Conservation (phyloP, 2,888 invertebrate species). For the Epistrophella euchroma region DNA sequence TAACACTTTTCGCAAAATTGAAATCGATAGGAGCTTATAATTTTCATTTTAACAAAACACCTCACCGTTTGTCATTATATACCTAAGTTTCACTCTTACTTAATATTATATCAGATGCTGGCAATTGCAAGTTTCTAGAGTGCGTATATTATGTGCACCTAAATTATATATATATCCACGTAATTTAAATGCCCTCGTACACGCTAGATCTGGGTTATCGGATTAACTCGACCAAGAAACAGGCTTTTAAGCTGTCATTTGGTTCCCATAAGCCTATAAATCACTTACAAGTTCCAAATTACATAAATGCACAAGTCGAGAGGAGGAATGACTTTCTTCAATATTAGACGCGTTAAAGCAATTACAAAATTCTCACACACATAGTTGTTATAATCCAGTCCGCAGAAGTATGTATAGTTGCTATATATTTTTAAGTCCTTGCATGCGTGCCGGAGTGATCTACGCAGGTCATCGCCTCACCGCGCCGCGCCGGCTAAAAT, state of each 20-base stretch:
- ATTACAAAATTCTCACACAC: slow-evolving; percentile 72
- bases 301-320: slow-evolving; percentile 60
- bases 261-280: slow-evolving; percentile 62
- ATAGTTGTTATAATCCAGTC: slow-evolving; percentile 7
- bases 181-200: slow-evolving; percentile 54
- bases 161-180: background rate
- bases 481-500: too few species aligned
- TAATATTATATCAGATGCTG: background rate
- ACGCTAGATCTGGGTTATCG: slow-evolving; percentile 55
- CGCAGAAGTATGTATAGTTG: background rate
- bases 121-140: background rate
- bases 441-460: slow-evolving; percentile 65
- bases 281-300: slow-evolving; percentile 60
- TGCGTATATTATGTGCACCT: slow-evolving; percentile 17
- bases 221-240: slow-evolving; percentile 50
- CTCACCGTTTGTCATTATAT: background rate
- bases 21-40: slow-evolving; percentile 56
- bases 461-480: slow-evolving; percentile 63
- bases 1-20: slow-evolving; percentile 24
- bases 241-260: slow-evolving; percentile 60
- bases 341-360: slow-evolving; percentile 59
- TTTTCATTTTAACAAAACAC: slow-evolving; percentile 45
- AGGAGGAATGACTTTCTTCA: slow-evolving; percentile 65
- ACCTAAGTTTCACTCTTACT: slow-evolving; percentile 44
- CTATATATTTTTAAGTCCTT: slow-evolving; percentile 41